Evolutionary conservation across 1,140 invertebrate species (phyloP).

Genomic region (Dinothrombium tinctorium): DNA sequence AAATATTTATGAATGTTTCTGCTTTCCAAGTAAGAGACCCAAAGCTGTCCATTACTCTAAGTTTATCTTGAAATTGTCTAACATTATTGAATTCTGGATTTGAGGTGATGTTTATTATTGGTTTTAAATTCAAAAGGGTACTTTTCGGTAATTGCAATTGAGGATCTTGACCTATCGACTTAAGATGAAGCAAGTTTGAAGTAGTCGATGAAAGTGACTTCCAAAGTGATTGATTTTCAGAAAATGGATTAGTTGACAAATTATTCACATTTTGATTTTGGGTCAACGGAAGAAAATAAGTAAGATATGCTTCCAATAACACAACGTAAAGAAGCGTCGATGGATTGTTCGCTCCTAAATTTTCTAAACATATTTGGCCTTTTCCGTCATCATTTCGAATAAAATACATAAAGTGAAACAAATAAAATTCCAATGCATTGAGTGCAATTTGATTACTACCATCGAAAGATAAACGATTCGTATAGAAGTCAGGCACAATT

Average conservation of each 20-base stretch:
- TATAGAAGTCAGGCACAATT: conserved; percentile 49
- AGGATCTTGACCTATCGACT: no score
- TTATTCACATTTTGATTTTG: not conserved
- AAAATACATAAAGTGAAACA: conserved; percentile 65
- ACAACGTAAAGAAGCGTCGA: conserved; percentile 5
- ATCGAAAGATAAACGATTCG: conserved; percentile 43
- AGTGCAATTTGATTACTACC: conserved; percentile 25
- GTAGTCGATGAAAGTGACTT: conserved; percentile 13
- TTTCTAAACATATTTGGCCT: not conserved
- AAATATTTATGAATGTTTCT: conserved; percentile 9
- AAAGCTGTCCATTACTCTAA: not conserved
- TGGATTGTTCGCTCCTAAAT: not conserved
- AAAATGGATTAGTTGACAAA: not conserved
- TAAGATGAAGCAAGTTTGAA: conserved; percentile 5
- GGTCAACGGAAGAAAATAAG: conserved; percentile 9
- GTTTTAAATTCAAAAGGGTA: conserved; percentile 8
- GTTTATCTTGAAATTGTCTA: no score
- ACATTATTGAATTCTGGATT: not conserved
- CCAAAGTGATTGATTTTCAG: conserved; percentile 9
- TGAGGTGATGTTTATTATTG: not conserved
- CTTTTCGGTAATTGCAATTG: conserved; percentile 1
- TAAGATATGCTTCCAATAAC: conserved; percentile 10
- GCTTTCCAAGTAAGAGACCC: conserved; percentile 5
- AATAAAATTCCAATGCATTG: conserved; percentile 80
- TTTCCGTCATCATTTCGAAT: conserved; percentile 37